These are phyloP conservation scores for Falcunculus frontatus DNA, from an alignment of 2,113 vertebrate species.

Conservation along the genomic window DNA sequence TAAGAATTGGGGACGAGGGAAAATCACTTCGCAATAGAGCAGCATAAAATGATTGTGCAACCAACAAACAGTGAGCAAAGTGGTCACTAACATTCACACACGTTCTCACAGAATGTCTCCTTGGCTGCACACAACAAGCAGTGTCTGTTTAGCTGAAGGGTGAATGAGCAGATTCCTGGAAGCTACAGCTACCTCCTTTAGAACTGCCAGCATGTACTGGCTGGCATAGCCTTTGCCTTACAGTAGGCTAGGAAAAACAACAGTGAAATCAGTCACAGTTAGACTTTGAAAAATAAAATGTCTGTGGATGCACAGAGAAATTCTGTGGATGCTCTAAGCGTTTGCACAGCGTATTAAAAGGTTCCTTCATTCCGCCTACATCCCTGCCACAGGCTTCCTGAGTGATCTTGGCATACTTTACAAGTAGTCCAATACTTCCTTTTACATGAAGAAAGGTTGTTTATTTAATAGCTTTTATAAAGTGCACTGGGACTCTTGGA, in stretches of 20 bases:
- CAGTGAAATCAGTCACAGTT: neutral
- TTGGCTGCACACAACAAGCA: neutral
- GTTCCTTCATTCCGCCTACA: neutral
- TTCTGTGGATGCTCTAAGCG: neutral
- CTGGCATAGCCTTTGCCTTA: neutral
- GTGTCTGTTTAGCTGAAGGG: neutral
- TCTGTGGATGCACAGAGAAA: neutral
- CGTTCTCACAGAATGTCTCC: neutral
- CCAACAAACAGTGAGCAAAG: neutral
- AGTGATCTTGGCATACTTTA: neutral
- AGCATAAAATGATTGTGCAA: neutral
- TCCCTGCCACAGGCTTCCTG: neutral
- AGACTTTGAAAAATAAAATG: neutral
- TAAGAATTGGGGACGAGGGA: neutral
- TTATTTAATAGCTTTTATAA: neutral
- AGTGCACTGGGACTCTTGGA: neutral
- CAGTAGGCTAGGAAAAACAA: neutral
- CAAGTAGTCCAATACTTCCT: neutral
- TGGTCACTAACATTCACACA: neutral
- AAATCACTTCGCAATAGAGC: neutral
- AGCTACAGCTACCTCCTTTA: neutral
- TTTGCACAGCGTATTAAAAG: neutral
- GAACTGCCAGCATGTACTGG: rapidly evolving
- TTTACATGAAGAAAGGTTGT: neutral
- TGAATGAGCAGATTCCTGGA: neutral